Conservation (phyloP, 2,797 vertebrate genomes). For the Cirrhinus mrigala region DNA sequence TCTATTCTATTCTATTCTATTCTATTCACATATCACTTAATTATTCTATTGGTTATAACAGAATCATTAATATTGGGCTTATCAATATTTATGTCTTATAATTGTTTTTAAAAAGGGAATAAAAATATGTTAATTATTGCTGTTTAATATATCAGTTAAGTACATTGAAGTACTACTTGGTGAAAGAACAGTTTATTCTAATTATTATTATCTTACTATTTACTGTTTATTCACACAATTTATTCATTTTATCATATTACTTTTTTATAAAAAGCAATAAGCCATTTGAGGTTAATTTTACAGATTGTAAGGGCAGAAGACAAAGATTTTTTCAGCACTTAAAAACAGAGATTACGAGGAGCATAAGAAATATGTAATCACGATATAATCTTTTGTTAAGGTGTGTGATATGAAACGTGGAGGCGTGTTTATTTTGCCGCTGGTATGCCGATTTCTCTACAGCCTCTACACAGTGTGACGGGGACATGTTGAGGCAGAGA, state of each 20-base stretch:
- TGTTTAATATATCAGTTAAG: background rate
- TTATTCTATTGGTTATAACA: background rate
- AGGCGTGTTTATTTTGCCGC: background rate
- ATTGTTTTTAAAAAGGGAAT: background rate
- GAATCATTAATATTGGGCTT: background rate
- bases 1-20: background rate
- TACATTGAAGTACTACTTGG: background rate
- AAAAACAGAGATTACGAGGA: background rate
- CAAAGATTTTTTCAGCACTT: background rate
- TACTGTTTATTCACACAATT: background rate
- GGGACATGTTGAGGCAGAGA: conserved; percentile 20
- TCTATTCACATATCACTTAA: background rate
- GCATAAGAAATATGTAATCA: too few relatives aligned
- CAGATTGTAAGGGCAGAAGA: background rate
- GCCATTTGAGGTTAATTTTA: background rate
- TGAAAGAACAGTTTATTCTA: background rate
- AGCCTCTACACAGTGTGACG: conserved; percentile 6
- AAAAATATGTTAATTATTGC: too few relatives aligned
- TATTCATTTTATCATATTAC: background rate
- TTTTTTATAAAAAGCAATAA: background rate
- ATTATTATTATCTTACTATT: background rate
- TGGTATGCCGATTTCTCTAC: background rate
- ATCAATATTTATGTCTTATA: background rate
- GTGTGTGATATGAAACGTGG: background rate
- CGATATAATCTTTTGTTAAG: background rate